phyloP scores from a whole-genome alignment of 1,140 invertebrate genomes.

The Sarcophaga bullata region DNA sequence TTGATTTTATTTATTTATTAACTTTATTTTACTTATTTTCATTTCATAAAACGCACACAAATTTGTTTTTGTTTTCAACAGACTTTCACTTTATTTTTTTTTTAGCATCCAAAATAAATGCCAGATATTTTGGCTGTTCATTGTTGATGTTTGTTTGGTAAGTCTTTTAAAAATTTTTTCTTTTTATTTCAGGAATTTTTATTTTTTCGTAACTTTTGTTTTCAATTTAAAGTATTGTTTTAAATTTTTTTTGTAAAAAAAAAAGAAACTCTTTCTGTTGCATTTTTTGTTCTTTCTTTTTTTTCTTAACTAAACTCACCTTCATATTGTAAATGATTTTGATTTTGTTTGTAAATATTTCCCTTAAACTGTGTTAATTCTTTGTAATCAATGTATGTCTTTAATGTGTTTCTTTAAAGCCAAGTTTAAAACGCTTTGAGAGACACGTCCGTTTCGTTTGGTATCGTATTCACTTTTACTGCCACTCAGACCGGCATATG shows the following conservation, averaged over 20 bases:
- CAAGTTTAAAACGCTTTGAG: neutral
- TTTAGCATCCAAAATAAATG: slow-evolving; percentile 8
- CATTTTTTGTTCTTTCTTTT: neutral
- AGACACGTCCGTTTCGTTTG: slow-evolving; percentile 30
- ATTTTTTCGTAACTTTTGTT: neutral
- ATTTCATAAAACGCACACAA: slow-evolving; percentile 26
- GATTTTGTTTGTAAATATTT: neutral
- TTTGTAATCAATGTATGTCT: neutral
- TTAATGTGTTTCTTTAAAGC: neutral
- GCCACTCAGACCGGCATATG: slow-evolving; percentile 33
- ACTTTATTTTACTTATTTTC: neutral
- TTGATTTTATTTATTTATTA: slow-evolving; percentile 17
- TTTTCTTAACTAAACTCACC: slow-evolving; percentile 10
- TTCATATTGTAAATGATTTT: slow-evolving; percentile 9
- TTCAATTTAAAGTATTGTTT: neutral
- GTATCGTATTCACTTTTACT: slow-evolving; percentile 34
- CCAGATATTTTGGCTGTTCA: neutral
- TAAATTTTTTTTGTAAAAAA: neutral
- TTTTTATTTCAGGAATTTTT: slow-evolving; percentile 9
- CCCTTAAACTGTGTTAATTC: neutral
- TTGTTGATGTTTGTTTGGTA: neutral
- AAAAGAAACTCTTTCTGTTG: too few relatives aligned
- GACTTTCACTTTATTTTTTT: slow-evolving; percentile 28
- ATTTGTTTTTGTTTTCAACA: neutral
- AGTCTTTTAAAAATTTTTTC: neutral